Evolutionary conservation across 2,113 vertebrate species (phyloP), one percentile per base, ranked within the genome.

Genomic region (Heterotilapia buettikoferi): DNA sequence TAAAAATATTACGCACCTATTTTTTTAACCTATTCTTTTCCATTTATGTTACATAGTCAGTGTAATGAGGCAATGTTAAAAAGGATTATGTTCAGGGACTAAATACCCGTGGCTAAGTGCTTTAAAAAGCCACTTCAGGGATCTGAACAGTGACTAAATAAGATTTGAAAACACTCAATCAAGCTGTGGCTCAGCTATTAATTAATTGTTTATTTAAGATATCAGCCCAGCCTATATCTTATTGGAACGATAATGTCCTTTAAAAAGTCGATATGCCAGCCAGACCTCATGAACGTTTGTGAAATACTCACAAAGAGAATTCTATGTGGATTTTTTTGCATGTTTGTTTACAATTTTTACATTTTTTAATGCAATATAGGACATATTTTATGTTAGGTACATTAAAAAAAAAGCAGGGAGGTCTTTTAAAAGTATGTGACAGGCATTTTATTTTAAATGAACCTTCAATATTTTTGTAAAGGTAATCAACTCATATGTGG

Each of bases 1-100:
- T 36, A 63, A 0, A 2, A 63, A 45, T 76, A 50, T 31, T 1
- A 0, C 0, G 3, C 24, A 47, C 14, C 6, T 18, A 0, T 47
- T 16, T 76, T 19, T 54, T 76, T 73, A 26, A 45, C 21, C 13
- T 45, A 11, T 47, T 76, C 24, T 76, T 47, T 29, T 47, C 7
- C 5, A 29, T 73, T 47, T 26, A 29, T 45, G 24, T 73, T 73
- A 56, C 38, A 43, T 19, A 40, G n/a, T 45, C 36, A 45, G 21
- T 73, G 21, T 16, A 29, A 76, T 47, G 71, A 47, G 4, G 24
- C 14, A 47, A 76, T 29, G 68, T 73, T 73, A 9, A 24, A 40
- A 68, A 68, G 36, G 63, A 68, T 40, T 68, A 40, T 68, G n/a
- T 40, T 24, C 8, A 73, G 40, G 13, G 14, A 47, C 24, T 47